Evolutionary conservation across 2,113 vertebrate species (phyloP).

Genomic region (Dasypus novemcinctus): DNA sequence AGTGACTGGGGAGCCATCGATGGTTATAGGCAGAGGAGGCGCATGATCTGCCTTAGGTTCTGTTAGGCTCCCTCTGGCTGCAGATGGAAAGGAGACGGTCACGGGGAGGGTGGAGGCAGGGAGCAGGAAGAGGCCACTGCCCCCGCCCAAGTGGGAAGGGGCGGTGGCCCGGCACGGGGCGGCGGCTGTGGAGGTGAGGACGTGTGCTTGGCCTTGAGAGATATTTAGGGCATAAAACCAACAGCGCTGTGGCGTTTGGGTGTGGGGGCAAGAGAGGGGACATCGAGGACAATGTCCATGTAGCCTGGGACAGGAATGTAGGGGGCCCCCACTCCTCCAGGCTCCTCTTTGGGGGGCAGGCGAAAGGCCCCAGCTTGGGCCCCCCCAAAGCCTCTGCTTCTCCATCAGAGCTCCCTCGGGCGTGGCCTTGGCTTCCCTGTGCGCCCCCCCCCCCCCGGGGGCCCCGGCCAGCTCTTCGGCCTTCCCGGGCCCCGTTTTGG

Average conservation of each 20-base stretch:
- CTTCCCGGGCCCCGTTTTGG: neutral
- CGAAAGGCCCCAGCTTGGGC: no score
- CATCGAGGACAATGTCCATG: accelerated
- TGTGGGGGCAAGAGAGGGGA: no score
- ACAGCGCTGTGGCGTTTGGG: neutral
- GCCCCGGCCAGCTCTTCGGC: neutral
- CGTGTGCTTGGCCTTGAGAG: neutral
- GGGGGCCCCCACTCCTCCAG: neutral
- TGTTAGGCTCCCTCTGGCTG: neutral
- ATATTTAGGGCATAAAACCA: neutral
- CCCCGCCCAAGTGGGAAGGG: accelerated
- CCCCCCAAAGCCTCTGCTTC: neutral
- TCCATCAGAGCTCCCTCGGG: neutral
- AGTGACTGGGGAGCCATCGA: neutral
- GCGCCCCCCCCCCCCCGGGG: neutral
- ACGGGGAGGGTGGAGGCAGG: neutral
- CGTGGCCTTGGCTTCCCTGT: neutral
- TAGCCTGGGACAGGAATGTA: accelerated
- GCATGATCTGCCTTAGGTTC: neutral
- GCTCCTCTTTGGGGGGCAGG: neutral
- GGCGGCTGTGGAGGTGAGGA: neutral
- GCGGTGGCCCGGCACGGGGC: no score
- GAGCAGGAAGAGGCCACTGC: no score
- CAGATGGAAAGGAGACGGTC: accelerated
- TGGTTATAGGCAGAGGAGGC: neutral